Conservation (phyloP, 2,888 invertebrate genomes). For the Tipula confusa region DNA sequence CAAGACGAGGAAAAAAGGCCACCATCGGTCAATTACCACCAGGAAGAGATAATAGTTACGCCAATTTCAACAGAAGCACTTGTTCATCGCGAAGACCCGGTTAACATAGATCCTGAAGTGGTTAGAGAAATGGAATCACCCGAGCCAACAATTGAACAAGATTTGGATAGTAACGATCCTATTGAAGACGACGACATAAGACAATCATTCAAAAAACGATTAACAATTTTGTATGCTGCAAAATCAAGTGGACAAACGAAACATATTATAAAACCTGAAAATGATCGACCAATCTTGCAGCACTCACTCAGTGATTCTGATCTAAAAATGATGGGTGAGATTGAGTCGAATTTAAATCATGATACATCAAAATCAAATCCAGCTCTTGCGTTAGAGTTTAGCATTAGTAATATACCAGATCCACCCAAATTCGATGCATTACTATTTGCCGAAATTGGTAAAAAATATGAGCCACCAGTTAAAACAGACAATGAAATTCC, state of each 20-base stretch:
- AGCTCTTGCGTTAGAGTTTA: not conserved
- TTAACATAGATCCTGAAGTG: not conserved
- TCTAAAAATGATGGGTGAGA: not conserved
- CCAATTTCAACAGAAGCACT: not conserved
- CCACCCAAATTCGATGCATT: not conserved
- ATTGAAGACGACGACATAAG: not conserved
- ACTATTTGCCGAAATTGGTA: not conserved
- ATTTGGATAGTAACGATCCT: not conserved
- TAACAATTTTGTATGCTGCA: not conserved
- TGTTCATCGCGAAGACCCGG: conserved; percentile 7
- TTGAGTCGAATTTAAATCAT: not conserved
- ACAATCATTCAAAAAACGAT: not conserved
- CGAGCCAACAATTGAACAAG: not conserved
- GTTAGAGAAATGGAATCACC: not conserved
- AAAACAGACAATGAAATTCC: not conserved
- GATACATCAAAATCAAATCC: not conserved
- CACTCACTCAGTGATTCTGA: not conserved
- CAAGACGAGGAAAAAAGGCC: conserved; percentile 40
- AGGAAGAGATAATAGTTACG: not conserved
- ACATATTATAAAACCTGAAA: not conserved
- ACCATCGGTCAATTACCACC: not conserved
- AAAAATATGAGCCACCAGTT: not conserved
- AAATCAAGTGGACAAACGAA: not conserved
- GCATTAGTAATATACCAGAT: not conserved
- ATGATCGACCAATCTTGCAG: not conserved